These are phyloP conservation scores for Falco peregrinus DNA, from an alignment of 2,797 vertebrate species.

Conservation along the genomic window DNA sequence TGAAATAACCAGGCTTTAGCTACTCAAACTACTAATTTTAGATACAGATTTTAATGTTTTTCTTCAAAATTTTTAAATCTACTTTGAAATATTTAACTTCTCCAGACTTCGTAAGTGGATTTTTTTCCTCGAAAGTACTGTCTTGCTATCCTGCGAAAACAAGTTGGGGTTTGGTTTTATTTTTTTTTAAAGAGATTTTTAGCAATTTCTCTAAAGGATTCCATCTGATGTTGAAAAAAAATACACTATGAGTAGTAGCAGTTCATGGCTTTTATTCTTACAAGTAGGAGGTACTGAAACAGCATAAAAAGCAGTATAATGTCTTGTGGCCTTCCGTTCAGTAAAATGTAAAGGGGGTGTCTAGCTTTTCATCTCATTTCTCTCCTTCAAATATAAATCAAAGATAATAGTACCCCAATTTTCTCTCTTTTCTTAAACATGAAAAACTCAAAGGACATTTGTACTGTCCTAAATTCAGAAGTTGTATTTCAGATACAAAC, in stretches of 20 bases:
- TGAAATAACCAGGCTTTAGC: background rate
- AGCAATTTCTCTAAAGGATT: background rate
- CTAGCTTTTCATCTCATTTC: background rate
- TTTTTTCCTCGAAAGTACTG: background rate
- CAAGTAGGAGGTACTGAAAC: background rate
- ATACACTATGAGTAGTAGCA: too few species aligned
- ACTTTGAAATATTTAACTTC: background rate
- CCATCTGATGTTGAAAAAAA: background rate
- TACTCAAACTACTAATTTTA: background rate
- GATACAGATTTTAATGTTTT: background rate
- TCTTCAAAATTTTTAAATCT: background rate
- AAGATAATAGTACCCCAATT: background rate
- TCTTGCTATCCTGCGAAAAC: background rate
- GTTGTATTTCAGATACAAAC: background rate
- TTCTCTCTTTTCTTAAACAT: background rate
- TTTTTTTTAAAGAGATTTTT: background rate
- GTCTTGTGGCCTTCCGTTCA: background rate
- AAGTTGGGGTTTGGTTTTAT: background rate
- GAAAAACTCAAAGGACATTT: background rate
- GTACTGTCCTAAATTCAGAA: background rate
- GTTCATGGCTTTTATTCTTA: background rate
- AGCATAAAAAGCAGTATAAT: background rate
- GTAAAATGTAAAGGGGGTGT: background rate
- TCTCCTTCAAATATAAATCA: background rate
- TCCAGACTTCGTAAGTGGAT: background rate